Base-by-base conservation (phyloP, 2,113 vertebrate species). In the Bungarus multicinctus region DNA sequence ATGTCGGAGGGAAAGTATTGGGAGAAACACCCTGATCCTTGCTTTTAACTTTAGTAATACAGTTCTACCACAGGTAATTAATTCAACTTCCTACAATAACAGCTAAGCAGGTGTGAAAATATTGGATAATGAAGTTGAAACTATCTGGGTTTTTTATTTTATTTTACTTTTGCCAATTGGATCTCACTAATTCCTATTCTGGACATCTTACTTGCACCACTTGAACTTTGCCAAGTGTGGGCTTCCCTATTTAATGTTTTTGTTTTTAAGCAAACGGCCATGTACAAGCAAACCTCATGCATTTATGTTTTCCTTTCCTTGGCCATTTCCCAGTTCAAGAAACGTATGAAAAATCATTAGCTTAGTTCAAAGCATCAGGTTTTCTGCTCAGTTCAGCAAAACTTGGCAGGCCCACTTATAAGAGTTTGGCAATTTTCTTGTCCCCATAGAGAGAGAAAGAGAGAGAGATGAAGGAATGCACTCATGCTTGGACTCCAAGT, bases 21-120 rank as follows among this genome's bases (percentile, higher is more conserved):
- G 0, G 94, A 5, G 90, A 89, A 95, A 93, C 0, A 1, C 18
- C 60, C 9, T 4, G 27, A 53, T 58, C 58, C 7, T 22, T 60
- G 93, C 91, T 94, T 96, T 96, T 95, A 94, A 94, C 64, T 52
- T 96, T 90, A 92, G 92, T 96, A 95, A 96, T 93, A 96, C 95
- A 94, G 69, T 96, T 95, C 94, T 93, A 20, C 18, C 69, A 39
- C 16, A 39, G 34, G 34, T 39, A 20, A 81, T 81, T 64, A 74
- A 34, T 53, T 9, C n/a, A 90, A n/a, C 45, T 45, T 74, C 22
- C 55, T 53, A 90, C 20, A 74, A 20, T 7, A 81, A 3, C 69
- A 81, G 2, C n/a, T 81, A 20, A 81, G n/a, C n/a, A 81, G 69
- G 7, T 20, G 5, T 81, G 39, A 81, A 74, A 74, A 74, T 74